A percentile compares a stretch with the other conserved stretches of the same genome.
phyloP scores from a whole-genome alignment of 2,797 vertebrate species.

The Momotus momota region DNA sequence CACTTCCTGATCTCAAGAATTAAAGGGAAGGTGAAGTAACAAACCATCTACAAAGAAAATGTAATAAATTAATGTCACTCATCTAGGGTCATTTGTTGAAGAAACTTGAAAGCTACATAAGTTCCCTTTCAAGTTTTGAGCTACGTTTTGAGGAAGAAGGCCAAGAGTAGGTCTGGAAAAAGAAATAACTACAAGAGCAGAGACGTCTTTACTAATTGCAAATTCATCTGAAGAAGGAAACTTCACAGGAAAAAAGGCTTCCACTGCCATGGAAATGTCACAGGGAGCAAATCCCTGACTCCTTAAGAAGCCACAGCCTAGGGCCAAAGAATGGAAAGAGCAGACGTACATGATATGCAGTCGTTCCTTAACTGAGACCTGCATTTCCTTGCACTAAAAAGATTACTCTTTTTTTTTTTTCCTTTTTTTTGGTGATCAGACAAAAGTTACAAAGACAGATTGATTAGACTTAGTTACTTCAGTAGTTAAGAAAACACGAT shows the following conservation, averaged over 20 bases:
- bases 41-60: background rate
- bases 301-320: background rate
- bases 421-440: background rate
- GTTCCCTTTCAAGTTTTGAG: background rate
- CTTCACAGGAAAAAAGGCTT: background rate
- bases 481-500: slow-evolving; percentile 7
- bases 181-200: background rate
- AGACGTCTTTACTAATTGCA: background rate
- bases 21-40: background rate
- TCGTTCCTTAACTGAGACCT: background rate
- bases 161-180: background rate
- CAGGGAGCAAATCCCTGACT: background rate
- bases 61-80: background rate
- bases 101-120: background rate
- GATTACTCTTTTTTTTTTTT: fast-evolving
- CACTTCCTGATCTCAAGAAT: background rate
- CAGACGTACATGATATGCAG: fast-evolving
- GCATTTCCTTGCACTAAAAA: background rate
- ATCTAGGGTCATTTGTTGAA: background rate
- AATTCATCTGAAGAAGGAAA: background rate
- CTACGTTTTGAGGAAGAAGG: background rate
- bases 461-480: background rate
- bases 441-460: slow-evolving; percentile 7
- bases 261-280: background rate
- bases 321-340: background rate